Conservation (phyloP, 2,113 vertebrate species). For the Triplophysa siluroides region DNA sequence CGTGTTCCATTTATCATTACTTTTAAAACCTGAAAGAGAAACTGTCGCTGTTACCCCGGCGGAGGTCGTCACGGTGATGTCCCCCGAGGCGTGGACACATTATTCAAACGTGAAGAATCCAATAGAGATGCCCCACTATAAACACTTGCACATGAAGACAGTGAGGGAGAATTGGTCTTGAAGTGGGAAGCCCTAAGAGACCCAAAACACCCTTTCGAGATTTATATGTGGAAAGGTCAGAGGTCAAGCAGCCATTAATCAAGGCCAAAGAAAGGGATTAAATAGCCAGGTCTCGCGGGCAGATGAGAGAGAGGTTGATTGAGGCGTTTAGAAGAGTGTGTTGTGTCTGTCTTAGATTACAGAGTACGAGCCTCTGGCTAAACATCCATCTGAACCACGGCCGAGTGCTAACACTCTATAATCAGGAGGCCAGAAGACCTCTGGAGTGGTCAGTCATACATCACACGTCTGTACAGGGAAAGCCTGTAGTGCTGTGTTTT, state of each 20-base stretch:
- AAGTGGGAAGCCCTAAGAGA: slow-evolving; percentile 48
- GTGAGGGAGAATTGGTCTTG: slow-evolving; percentile 44
- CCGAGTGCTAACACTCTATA: slow-evolving; percentile 44
- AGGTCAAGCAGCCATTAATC: slow-evolving; percentile 77
- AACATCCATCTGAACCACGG: slow-evolving; percentile 56
- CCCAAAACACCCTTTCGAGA: slow-evolving; percentile 62
- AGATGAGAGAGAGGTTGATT: slow-evolving; percentile 65
- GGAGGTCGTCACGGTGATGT: slow-evolving; percentile 42
- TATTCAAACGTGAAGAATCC: slow-evolving; percentile 44
- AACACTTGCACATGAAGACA: slow-evolving; percentile 36
- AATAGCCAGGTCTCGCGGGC: slow-evolving; percentile 63
- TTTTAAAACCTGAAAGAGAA: slow-evolving; percentile 59
- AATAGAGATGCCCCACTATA: slow-evolving; percentile 36
- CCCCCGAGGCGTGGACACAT: slow-evolving; percentile 43
- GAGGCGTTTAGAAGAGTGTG: slow-evolving; percentile 69
- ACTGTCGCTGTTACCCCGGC: slow-evolving; percentile 48
- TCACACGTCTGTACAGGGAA: slow-evolving; percentile 6
- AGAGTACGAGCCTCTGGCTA: slow-evolving; percentile 62
- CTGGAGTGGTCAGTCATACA: slow-evolving; percentile 37
- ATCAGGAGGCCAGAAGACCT: slow-evolving; percentile 47
- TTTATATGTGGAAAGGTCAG: slow-evolving; percentile 69
- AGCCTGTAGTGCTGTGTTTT: neutral
- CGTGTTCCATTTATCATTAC: slow-evolving; percentile 75
- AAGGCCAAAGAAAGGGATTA: slow-evolving; percentile 69
- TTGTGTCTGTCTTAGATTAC: slow-evolving; percentile 78